A percentile compares a stretch with the other conserved stretches of the same genome.
These are phyloP conservation scores for Palloptera scutellata DNA, from an alignment of 2,888 invertebrate genomes.

Conservation along the genomic window DNA sequence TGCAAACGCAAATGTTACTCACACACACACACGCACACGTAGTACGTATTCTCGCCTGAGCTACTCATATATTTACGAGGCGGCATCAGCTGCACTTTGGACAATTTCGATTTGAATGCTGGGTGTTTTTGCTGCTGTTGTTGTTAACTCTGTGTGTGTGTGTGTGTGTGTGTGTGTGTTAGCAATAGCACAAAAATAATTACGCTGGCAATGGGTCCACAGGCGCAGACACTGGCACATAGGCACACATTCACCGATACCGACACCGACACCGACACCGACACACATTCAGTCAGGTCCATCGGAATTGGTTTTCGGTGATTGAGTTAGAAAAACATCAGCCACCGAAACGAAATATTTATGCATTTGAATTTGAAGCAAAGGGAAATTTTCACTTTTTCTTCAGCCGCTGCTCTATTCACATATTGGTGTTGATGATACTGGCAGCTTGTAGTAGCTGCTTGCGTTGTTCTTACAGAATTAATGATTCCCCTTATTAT, in stretches of 20 bases:
- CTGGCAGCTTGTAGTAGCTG: too few species aligned
- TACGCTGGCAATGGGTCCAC: conserved; percentile 5
- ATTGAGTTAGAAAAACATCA: conserved; percentile 24
- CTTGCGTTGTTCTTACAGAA: too few species aligned
- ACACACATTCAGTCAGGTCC: conserved; percentile 7
- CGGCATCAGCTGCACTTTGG: conserved; percentile 27
- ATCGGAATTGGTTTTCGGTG: conserved; percentile 29
- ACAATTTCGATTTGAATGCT: conserved; percentile 27
- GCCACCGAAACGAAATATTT: too few species aligned
- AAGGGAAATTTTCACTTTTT: too few species aligned
- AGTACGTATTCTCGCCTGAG: neutral
- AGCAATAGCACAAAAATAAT: conserved; percentile 27
- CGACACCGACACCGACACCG: conserved; percentile 6
- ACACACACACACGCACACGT: neutral
- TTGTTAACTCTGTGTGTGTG: neutral
- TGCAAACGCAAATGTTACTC: too few species aligned
- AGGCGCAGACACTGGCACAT: conserved; percentile 4
- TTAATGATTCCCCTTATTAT: too few species aligned
- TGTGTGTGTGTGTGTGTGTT: conserved; percentile 11
- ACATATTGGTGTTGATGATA: too few species aligned
- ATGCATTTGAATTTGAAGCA: too few species aligned
- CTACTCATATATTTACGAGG: conserved; percentile 19
- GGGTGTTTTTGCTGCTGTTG: conserved; percentile 16
- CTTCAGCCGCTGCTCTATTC: too few species aligned
- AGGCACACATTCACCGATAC: neutral